phyloP scores from a whole-genome alignment of 2,797 vertebrate species.

The Cephalopachus bancanus region DNA sequence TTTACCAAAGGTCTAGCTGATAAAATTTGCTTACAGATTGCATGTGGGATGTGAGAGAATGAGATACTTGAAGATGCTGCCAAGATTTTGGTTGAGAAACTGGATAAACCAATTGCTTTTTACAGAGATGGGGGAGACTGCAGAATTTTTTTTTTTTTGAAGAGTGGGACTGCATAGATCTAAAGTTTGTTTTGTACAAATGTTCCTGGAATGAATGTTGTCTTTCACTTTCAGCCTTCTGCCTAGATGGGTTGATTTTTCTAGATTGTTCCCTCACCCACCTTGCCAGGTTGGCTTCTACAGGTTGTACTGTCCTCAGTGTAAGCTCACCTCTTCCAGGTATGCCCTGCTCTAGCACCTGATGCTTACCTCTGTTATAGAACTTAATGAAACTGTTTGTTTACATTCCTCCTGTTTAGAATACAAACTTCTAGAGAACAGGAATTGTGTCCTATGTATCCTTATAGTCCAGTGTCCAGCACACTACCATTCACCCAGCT shows the following conservation, averaged over 20 bases:
- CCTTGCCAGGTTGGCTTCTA: neutral
- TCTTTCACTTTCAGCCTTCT: neutral
- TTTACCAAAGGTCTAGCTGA: neutral
- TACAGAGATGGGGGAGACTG: neutral
- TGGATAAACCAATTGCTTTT: neutral
- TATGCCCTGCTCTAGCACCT: neutral
- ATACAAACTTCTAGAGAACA: neutral
- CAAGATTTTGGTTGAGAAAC: neutral
- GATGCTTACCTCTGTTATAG: neutral
- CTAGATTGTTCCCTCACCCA: neutral
- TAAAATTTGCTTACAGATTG: neutral
- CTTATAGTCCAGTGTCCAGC: neutral
- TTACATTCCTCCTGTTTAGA: neutral
- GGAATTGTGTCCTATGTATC: neutral
- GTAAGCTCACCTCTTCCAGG: neutral
- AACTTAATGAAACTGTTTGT: neutral
- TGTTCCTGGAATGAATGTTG: neutral
- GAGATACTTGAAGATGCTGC: neutral
- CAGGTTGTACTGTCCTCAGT: neutral
- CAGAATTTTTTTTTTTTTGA: neutral
- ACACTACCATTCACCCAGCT: neutral
- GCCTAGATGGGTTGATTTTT: neutral
- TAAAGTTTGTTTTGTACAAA: neutral
- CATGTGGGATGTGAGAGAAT: neutral
- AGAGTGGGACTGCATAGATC: fast-evolving